Conservation (phyloP, 1,140 invertebrate species). For the Drosophila mayri region DNA sequence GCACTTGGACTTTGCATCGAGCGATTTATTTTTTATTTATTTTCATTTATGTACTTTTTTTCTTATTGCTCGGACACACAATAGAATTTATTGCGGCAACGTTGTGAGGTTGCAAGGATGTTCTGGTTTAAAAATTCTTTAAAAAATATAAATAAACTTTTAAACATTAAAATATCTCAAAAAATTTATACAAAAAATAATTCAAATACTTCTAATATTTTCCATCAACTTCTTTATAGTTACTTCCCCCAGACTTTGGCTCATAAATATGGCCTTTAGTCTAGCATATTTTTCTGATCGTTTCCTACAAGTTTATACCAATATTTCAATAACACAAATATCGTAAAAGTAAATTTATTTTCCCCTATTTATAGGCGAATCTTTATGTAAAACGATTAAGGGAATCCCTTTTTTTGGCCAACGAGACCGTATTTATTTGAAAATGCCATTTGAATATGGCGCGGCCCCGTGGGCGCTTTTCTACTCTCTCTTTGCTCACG, state of each 20-base stretch:
- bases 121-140: neutral
- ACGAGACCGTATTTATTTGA: conserved; percentile 53
- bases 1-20: conserved; percentile 80
- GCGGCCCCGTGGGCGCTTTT: conserved; percentile 47
- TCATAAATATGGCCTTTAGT: neutral
- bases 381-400: conserved; percentile 26
- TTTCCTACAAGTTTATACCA: conserved; percentile 23
- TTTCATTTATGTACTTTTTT: conserved; percentile 39
- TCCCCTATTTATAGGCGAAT: conserved; percentile 11
- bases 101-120: neutral
- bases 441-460: conserved; percentile 78
- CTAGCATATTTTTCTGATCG: conserved; percentile 26
- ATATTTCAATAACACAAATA: conserved; percentile 28
- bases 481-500: conserved; percentile 47
- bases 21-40: conserved; percentile 70
- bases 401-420: conserved; percentile 49
- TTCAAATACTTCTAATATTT: neutral
- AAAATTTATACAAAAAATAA: neutral
- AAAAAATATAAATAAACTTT: too few relatives aligned
- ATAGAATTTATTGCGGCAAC: conserved; percentile 49
- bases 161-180: too few relatives aligned
- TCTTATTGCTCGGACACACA: conserved; percentile 25
- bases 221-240: neutral
- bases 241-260: neutral
- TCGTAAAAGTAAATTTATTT: conserved; percentile 42